Evolutionary conservation across 2,888 invertebrate genomes (phyloP), one percentile per base, ranked within the genome.

Genomic region (Amiota mariae): DNA sequence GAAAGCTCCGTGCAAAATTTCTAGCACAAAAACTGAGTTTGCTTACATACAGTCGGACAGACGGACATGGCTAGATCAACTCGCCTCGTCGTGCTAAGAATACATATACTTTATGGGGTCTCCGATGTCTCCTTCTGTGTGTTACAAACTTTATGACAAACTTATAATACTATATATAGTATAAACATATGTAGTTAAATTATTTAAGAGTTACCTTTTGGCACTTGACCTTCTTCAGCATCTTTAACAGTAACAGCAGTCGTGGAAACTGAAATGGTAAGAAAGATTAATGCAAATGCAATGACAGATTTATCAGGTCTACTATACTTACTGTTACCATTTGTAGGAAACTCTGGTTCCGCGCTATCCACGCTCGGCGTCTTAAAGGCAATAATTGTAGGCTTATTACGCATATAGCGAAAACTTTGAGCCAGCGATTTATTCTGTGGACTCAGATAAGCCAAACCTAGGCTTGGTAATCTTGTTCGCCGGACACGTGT

Each of bases 331-430:
- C 93, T 92, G 79, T 92, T 88, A 18, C 92, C 92, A 64, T 92
- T 92, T 61, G 92, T 91, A 1, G 92, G 92, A 51, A 91, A 89
- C 15, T 92, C 88, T 18, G 91, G 88, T 76, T 95, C 94, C 81
- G 92, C 93, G 81, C 93, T 93, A 78, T 96, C 95, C 72, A 94
- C 89, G 88, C 94, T 94, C 1, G 96, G 96, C 1, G 96, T 95
- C 89, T 95, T 95, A 87, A 96, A 95, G 0, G 96, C 95, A 68
- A 97, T 95, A 78, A 97, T 95, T 0, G 96, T 95, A 0, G 97
- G 97, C 83, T 97, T 97, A 80, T 94, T 94, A 63, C 97, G 90
- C 96, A 97, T 96, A 87, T 96, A 97, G n/a, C 96, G 92, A 90
- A 96, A 96, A 87, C 95, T 95, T 85, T 96, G 95, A 0, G 95